These are phyloP conservation scores for Drosophila cardini DNA, from an alignment of 1,140 invertebrate genomes.

Conservation along the genomic window DNA sequence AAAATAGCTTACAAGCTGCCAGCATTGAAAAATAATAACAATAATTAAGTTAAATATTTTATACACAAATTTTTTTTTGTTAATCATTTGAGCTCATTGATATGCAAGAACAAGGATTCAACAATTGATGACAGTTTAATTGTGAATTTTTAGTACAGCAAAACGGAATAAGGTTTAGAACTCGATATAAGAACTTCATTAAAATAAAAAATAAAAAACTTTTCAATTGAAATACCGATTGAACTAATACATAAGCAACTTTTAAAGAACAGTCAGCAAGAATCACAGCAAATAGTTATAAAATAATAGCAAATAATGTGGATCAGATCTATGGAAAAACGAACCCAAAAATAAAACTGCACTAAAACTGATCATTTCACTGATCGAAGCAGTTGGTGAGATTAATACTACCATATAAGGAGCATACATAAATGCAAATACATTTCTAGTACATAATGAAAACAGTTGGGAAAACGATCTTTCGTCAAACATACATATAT, in stretches of 20 bases:
- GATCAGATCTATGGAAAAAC: constrained; percentile 33
- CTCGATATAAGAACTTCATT: constrained; percentile 59
- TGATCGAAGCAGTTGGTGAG: constrained; percentile 24
- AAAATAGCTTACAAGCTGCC: constrained; percentile 76
- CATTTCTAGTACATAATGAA: constrained; percentile 55
- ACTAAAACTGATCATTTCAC: constrained; percentile 5
- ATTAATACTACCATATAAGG: constrained; percentile 48
- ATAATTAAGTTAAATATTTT: constrained; percentile 83
- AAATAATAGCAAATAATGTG: constrained; percentile 48
- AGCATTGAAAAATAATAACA: constrained; percentile 77
- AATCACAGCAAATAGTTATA: constrained; percentile 65
- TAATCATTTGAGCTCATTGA: constrained; percentile 69
- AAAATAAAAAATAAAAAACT: no score
- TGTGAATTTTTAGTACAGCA: constrained; percentile 27
- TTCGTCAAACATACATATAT: constrained; percentile 52
- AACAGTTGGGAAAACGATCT: constrained; percentile 67
- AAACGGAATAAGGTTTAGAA: constrained; percentile 50
- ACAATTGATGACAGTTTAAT: constrained; percentile 27
- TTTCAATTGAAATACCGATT: constrained; percentile 61
- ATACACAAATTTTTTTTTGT: constrained; percentile 49
- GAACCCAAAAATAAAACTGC: constrained; percentile 45
- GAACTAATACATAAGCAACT: constrained; percentile 68
- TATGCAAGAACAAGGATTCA: constrained; percentile 28
- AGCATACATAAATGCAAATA: constrained; percentile 38
- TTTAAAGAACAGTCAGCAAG: constrained; percentile 53